Evolutionary conservation across 2,888 invertebrate genomes (phyloP).

Genomic region (Eupithecia inturbata): DNA sequence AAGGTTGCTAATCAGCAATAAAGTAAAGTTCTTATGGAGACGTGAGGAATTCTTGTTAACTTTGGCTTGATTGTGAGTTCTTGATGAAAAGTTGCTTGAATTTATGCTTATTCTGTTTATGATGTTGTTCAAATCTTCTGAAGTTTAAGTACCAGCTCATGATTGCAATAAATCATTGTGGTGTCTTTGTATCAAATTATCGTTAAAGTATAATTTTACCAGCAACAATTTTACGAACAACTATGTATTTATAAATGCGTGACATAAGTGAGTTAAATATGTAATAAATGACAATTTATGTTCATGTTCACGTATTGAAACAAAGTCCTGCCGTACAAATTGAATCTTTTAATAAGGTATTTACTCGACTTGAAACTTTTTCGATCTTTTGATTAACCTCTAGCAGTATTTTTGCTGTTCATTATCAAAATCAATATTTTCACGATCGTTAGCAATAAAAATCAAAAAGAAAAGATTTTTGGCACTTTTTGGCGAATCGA

Average conservation of each 20-base stretch:
- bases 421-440: constrained; percentile 13
- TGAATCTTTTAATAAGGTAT: neutral
- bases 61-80: constrained; percentile 47
- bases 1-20: constrained; percentile 31
- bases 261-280: too few species aligned
- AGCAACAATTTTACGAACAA: neutral
- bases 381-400: neutral
- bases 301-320: neutral
- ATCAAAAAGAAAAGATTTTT: neutral
- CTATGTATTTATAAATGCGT: too few species aligned
- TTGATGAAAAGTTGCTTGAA: constrained; percentile 47
- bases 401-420: neutral
- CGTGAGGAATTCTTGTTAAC: constrained; percentile 44
- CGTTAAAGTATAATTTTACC: neutral
- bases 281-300: neutral
- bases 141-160: neutral
- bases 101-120: constrained; percentile 28
- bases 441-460: neutral
- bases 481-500: constrained; percentile 6
- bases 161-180: neutral
- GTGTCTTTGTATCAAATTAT: neutral
- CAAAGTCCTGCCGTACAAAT: neutral
- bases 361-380: neutral
- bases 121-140: constrained; percentile 2
- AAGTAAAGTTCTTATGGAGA: constrained; percentile 44